phyloP scores from a whole-genome alignment of 2,797 vertebrate genomes.

The Smutsia gigantea region DNA sequence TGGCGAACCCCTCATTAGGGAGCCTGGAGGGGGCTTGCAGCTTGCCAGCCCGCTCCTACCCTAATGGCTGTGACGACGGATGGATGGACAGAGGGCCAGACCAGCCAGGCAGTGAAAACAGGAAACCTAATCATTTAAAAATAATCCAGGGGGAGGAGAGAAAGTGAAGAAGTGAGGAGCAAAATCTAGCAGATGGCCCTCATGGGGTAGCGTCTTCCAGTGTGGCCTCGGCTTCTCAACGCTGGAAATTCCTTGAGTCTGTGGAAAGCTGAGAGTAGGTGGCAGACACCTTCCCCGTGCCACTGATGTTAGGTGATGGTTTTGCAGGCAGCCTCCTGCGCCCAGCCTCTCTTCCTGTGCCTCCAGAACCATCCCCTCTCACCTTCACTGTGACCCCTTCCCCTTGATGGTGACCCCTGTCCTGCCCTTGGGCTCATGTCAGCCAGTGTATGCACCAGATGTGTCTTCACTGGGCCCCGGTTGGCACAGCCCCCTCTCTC shows the following conservation, averaged over 20 bases:
- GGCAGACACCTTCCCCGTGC: not conserved
- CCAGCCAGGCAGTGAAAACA: conserved; percentile 83
- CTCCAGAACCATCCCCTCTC: not conserved
- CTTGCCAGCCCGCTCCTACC: conserved; percentile 48
- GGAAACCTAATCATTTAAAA: conserved; percentile 83
- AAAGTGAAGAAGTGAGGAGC: conserved; percentile 32
- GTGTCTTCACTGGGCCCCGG: not conserved
- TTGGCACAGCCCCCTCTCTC: not conserved
- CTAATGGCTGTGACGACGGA: conserved; percentile 71
- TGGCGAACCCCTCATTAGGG: conserved; percentile 69
- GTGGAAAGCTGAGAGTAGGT: not conserved
- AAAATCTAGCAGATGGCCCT: conserved; percentile 40
- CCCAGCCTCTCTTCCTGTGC: not conserved
- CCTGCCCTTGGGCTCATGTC: not conserved
- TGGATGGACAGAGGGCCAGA: conserved; percentile 64
- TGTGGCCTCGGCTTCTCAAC: not conserved
- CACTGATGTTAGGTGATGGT: not conserved
- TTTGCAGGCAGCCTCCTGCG: not conserved
- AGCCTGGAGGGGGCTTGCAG: conserved; percentile 52
- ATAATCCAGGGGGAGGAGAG: conserved; percentile 76
- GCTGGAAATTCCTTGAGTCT: not conserved
- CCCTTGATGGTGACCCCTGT: not conserved
- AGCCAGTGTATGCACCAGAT: no score
- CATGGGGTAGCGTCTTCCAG: not conserved
- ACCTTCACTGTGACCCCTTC: not conserved